Base-by-base conservation (phyloP, 2,888 invertebrate species). In the Anarsia innoxiella region DNA sequence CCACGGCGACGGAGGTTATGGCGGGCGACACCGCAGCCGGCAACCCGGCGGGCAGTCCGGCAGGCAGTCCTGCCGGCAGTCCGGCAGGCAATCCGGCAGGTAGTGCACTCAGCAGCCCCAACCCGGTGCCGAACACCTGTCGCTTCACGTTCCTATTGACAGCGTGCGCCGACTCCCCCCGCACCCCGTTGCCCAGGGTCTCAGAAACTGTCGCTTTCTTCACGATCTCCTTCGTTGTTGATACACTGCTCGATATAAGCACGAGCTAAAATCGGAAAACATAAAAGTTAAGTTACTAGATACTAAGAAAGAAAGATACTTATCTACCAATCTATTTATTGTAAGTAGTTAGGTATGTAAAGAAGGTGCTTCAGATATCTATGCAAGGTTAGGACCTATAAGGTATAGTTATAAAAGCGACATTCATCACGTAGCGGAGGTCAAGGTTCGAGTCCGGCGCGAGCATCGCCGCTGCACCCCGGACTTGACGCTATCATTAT, bases 111-210 rank as follows among this genome's bases (percentile, higher is more conserved):
- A 29, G 16, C 9, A 3, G 44, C 23, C n/a, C 41, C 42, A 13
- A n/a, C 27, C 11, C 11, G 8, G 25, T n/a, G 11, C 27, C 53
- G 29, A 54, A 51, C 3, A 78, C 70, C 26, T 73, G 72, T 40
- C 83, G 60, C 48, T 83, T 84, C 9, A 73, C 64, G 1, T 68
- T 73, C 40, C 82, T 83, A n/a, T n/a, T n/a, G n/a, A n/a, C n/a
- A n/a, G n/a, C n/a, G n/a, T 1, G 63, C 75, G 3, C 70, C 51
- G 1, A 37, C 8, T 57, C 49, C n/a, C 80, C 78, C 39, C 73
- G 78, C 14, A 82, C 74, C 6, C 78, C 79, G 23, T 72, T 68
- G 41, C 73, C 68, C 19, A 82, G 56, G 3, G 79, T 51, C 40
- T 76, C 64, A 19, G 82, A 79, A 25, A 79, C 49, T 48, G 72